Conservation (phyloP, 2,797 vertebrate genomes). For the Choloepus didactylus region DNA sequence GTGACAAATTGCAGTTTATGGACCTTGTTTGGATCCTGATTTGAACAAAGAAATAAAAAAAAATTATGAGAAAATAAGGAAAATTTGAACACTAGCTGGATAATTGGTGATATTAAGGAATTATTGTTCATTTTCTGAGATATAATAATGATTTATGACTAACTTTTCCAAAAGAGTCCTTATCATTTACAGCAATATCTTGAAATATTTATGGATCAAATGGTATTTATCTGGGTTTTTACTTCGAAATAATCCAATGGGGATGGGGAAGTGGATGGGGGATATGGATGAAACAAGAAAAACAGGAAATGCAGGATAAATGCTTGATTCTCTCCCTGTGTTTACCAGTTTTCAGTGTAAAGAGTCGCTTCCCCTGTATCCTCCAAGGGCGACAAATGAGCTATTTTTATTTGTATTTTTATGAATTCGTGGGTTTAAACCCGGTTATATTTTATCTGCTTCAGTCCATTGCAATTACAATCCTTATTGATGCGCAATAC, state of each 20-base stretch:
- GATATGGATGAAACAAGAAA: not conserved
- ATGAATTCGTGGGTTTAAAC: not conserved
- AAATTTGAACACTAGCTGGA: not conserved
- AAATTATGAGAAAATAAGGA: too few relatives aligned
- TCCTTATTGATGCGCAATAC: not conserved
- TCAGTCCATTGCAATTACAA: not conserved
- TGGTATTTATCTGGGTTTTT: not conserved
- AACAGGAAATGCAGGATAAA: not conserved
- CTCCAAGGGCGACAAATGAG: not conserved
- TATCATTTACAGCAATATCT: not conserved
- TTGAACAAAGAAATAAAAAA: too few relatives aligned
- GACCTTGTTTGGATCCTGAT: too few relatives aligned
- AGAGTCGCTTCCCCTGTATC: not conserved
- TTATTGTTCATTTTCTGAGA: not conserved
- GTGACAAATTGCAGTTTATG: too few relatives aligned
- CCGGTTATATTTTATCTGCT: not conserved
- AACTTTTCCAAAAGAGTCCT: not conserved
- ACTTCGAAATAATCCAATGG: not conserved
- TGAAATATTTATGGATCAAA: conserved; percentile 5
- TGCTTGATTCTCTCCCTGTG: not conserved
- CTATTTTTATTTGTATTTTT: not conserved
- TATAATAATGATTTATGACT: not conserved
- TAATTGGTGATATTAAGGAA: conserved; percentile 1
- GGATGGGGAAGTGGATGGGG: not conserved
- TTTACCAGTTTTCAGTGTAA: conserved; percentile 36